Evolutionary conservation across 2,888 invertebrate species (phyloP).

Genomic region (Ypsolopha scabrella): DNA sequence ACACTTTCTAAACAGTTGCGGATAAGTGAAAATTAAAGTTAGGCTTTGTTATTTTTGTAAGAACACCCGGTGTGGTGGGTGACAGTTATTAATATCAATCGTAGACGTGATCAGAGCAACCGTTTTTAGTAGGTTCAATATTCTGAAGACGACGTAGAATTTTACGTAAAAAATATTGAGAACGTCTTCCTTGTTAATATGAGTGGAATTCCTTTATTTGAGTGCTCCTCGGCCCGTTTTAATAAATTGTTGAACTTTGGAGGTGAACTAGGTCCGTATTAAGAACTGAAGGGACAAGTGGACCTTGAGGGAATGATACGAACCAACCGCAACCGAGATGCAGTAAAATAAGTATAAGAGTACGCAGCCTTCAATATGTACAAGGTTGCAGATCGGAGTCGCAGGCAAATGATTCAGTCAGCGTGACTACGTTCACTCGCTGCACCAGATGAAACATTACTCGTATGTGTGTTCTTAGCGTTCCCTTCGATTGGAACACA

Average conservation of each 20-base stretch:
- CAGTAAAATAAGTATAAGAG: constrained; percentile 24
- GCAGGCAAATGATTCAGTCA: constrained; percentile 23
- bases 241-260: constrained; percentile 31
- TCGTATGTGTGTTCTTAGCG: neutral
- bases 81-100: neutral
- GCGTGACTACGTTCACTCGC: constrained; percentile 28
- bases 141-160: neutral
- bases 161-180: neutral
- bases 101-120: neutral
- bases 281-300: constrained; percentile 45
- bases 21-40: constrained; percentile 24
- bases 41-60: neutral
- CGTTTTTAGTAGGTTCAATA: neutral
- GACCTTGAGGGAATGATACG: constrained; percentile 40
- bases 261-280: constrained; percentile 46
- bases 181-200: constrained; percentile 31
- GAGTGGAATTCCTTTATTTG: constrained; percentile 20
- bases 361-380: constrained; percentile 36
- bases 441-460: neutral
- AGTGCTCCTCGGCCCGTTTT: constrained; percentile 14
- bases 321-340: constrained; percentile 32
- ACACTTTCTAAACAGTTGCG: constrained; percentile 48
- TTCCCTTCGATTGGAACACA: neutral
- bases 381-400: constrained; percentile 28
- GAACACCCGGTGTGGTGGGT: neutral